Conservation (phyloP, 2,888 invertebrate genomes). For the Drosophila ustulata region DNA sequence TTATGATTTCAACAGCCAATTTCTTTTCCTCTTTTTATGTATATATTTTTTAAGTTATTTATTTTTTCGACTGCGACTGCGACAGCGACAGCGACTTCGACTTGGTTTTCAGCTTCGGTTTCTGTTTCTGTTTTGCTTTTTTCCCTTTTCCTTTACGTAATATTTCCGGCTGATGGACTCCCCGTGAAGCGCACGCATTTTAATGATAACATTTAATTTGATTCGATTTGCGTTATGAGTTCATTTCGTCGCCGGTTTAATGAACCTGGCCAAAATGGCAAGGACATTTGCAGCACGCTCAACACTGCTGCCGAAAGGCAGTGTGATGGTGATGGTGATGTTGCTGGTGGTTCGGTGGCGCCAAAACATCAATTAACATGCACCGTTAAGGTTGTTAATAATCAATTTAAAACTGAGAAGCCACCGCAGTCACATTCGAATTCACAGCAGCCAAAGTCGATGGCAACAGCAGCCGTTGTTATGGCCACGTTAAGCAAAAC, state of each 20-base stretch:
- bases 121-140: not conserved
- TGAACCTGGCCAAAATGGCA: conserved; percentile 53
- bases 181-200: conserved; percentile 53
- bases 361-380: conserved; percentile 54
- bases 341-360: conserved; percentile 37
- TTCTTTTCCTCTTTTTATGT: conserved; percentile 19
- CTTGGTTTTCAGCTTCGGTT: not conserved
- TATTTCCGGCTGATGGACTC: conserved; percentile 45
- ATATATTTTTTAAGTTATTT: not conserved
- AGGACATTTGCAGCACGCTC: conserved; percentile 56
- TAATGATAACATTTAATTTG: conserved; percentile 48
- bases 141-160: conserved; percentile 8
- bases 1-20: conserved; percentile 36
- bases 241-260: conserved; percentile 50
- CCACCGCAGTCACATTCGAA: conserved; percentile 3
- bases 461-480: conserved; percentile 29
- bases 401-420: conserved; percentile 58
- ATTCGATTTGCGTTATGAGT: conserved; percentile 34
- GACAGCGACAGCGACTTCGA: not conserved
- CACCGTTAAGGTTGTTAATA: conserved; percentile 60
- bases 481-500: conserved; percentile 54
- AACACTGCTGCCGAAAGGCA: not conserved
- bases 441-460: conserved; percentile 5
- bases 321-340: conserved; percentile 2
- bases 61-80: not conserved